phyloP scores from a whole-genome alignment of 1,140 invertebrate genomes.

The Aricia agestis region DNA sequence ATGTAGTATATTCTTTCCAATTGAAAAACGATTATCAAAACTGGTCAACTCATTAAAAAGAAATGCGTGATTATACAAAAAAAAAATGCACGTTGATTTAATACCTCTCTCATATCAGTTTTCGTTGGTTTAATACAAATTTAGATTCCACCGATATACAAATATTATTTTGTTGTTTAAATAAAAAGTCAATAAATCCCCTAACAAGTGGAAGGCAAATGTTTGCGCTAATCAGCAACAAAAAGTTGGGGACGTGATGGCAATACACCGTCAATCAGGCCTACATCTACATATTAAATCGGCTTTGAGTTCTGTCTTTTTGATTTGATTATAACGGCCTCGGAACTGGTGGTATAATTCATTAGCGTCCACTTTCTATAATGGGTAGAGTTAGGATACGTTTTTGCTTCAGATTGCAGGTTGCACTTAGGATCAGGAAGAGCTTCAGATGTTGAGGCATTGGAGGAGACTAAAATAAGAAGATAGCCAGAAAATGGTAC shows the following conservation, averaged over 20 bases:
- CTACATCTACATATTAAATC: neutral
- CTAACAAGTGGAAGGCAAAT: slow-evolving; percentile 26
- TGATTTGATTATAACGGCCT: neutral
- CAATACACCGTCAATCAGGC: slow-evolving; percentile 24
- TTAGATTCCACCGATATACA: too few species aligned
- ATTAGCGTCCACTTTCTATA: neutral
- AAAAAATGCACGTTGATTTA: too few species aligned
- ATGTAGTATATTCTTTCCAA: too few species aligned
- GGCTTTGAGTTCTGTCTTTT: neutral
- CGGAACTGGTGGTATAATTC: neutral
- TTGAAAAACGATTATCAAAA: too few species aligned
- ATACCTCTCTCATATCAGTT: too few species aligned
- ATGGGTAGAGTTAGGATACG: neutral
- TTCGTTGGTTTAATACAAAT: too few species aligned
- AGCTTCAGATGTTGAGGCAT: too few species aligned
- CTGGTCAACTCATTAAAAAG: too few species aligned
- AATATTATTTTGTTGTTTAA: neutral
- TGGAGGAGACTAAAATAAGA: too few species aligned
- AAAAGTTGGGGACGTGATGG: slow-evolving; percentile 30
- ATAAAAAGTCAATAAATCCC: slow-evolving; percentile 24
- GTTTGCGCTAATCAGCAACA: slow-evolving; percentile 30
- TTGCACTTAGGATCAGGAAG: too few species aligned
- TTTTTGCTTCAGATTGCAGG: neutral
- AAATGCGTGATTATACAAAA: too few species aligned
- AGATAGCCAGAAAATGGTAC: too few species aligned